Conservation (phyloP, 2,888 invertebrate species). For the Cheilosia grossa region DNA sequence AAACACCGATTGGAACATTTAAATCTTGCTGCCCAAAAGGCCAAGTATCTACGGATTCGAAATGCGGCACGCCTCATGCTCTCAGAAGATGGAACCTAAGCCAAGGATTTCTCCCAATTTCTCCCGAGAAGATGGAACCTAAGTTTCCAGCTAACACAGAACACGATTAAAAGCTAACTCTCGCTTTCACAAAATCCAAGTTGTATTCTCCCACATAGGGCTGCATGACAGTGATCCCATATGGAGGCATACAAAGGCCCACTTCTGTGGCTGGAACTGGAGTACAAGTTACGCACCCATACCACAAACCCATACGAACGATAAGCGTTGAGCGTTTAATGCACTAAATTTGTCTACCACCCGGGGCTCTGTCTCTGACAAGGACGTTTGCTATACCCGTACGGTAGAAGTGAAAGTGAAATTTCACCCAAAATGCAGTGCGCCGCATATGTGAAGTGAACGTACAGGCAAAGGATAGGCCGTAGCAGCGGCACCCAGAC, state of each 20-base stretch:
- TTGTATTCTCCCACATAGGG: not conserved
- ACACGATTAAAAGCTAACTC: no score
- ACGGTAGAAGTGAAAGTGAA: constrained; percentile 35
- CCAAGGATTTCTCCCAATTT: no score
- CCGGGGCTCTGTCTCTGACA: not conserved
- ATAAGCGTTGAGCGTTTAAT: not conserved
- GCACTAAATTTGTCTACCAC: not conserved
- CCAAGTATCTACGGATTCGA: no score
- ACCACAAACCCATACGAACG: not conserved
- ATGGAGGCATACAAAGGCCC: no score
- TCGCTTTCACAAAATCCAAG: not conserved
- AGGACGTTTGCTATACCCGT: constrained; percentile 1
- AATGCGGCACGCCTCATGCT: no score
- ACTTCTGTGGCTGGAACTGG: not conserved
- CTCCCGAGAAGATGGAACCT: no score
- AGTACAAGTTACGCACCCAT: not conserved
- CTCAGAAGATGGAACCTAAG: no score
- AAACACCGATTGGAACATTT: no score
- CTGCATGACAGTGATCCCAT: no score
- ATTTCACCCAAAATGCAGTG: constrained; percentile 42
- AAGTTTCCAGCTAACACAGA: no score
- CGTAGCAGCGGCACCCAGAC: not conserved
- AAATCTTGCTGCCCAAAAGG: no score
- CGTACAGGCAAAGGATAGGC: constrained; percentile 11
- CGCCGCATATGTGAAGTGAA: not conserved